Percentiles rank a stretch among this genome's conserved stretches.
phyloP scores from a whole-genome alignment of 2,113 vertebrate species.

The cattle (Bos taurus) region ARS-UCD2.0 NC_037339.1:57565001-57565500 shows the following conservation, averaged over 20 bases:
- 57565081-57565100: background rate
- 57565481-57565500: constrained; percentile 29
- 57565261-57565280: background rate
- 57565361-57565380: background rate
- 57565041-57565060: background rate
- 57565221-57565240: background rate
- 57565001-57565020: background rate
- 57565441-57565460: background rate
- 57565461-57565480: constrained; percentile 1
- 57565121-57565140: background rate
- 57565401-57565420: background rate
- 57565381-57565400: background rate
- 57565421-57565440: background rate
- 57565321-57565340: background rate
- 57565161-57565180: background rate
- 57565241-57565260: background rate
- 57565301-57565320: background rate
- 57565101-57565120: background rate
- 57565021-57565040: background rate
- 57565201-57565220: background rate
- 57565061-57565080: background rate
- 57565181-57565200: background rate
- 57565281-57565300: constrained; percentile 11
- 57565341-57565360: background rate
- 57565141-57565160: background rate